phyloP scores from a whole-genome alignment of 1,140 invertebrate genomes.

The Tetramorium parvispinum region DNA sequence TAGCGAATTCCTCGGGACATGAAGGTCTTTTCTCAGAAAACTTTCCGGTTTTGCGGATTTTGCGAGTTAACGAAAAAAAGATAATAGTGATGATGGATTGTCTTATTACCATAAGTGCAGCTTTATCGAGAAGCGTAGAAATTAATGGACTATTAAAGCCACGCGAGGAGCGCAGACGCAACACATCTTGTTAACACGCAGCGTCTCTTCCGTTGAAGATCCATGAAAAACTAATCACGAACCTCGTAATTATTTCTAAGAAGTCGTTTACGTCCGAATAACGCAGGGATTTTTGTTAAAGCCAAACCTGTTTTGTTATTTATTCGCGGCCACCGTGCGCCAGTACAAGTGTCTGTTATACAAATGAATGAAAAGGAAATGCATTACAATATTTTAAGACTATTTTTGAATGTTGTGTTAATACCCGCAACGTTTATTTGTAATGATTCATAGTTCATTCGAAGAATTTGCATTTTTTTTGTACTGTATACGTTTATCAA shows the following conservation, averaged over 20 bases:
- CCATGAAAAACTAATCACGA: conserved; percentile 57
- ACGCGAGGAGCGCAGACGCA: neutral
- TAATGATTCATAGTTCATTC: neutral
- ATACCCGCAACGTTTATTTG: neutral
- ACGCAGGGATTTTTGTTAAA: conserved; percentile 50
- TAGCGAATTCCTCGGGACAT: neutral
- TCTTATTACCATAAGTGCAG: conserved; percentile 43
- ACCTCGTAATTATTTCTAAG: conserved; percentile 62
- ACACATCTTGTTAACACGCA: conserved; percentile 50
- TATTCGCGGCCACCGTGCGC: conserved; percentile 1
- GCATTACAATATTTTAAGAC: conserved; percentile 10
- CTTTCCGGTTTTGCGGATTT: neutral
- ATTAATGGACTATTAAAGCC: conserved; percentile 58
- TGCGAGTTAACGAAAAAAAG: neutral
- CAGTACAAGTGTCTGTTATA: conserved; percentile 43
- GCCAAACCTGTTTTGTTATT: conserved; percentile 64
- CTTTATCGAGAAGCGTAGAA: conserved; percentile 23
- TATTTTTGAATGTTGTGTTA: neutral
- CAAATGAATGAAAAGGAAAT: conserved; percentile 39
- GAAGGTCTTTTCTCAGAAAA: neutral
- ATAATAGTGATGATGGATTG: conserved; percentile 39
- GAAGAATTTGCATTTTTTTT: neutral
- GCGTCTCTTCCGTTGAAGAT: conserved; percentile 39
- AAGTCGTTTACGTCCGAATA: conserved; percentile 51
- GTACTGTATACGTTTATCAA: neutral